A percentile compares a stretch with the other conserved stretches of the same genome.
phyloP scores from a whole-genome alignment of 2,797 vertebrate species.

The Urophycis tenuis region DNA sequence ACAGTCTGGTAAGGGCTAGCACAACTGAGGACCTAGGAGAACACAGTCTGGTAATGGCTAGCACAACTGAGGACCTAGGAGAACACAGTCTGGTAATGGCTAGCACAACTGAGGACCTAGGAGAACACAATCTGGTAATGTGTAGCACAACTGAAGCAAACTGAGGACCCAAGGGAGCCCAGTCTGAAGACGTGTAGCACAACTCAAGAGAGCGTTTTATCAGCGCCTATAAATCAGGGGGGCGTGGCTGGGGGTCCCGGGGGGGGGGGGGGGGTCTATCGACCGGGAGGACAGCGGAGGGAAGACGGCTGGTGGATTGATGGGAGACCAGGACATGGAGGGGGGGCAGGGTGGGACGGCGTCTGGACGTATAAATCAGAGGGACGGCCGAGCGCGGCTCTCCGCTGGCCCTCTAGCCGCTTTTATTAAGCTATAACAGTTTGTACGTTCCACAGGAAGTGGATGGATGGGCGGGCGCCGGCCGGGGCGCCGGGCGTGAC shows the following conservation, averaged over 20 bases:
- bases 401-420: conserved; percentile 51
- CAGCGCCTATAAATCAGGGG: conserved; percentile 66
- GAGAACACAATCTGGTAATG: neutral
- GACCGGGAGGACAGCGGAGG: conserved; percentile 51
- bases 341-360: conserved; percentile 60
- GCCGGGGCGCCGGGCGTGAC: neutral
- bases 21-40: too few species aligned
- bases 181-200: conserved; percentile 24
- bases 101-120: too few species aligned
- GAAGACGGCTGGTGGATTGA: conserved; percentile 61
- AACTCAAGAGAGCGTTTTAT: conserved; percentile 63
- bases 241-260: conserved; percentile 40
- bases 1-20: too few species aligned
- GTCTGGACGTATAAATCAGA: conserved; percentile 59
- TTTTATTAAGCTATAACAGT: conserved; percentile 68
- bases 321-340: conserved; percentile 55
- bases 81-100: too few species aligned
- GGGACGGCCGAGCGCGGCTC: conserved; percentile 29
- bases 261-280: too few species aligned
- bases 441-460: conserved; percentile 50
- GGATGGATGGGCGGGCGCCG: conserved; percentile 38
- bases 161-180: neutral
- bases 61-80: too few species aligned
- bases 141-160: neutral
- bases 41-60: too few species aligned